Evolutionary conservation across 2,888 invertebrate genomes (phyloP), one percentile per base, ranked within the genome.

Genomic region (Lepidochrysops patricia): DNA sequence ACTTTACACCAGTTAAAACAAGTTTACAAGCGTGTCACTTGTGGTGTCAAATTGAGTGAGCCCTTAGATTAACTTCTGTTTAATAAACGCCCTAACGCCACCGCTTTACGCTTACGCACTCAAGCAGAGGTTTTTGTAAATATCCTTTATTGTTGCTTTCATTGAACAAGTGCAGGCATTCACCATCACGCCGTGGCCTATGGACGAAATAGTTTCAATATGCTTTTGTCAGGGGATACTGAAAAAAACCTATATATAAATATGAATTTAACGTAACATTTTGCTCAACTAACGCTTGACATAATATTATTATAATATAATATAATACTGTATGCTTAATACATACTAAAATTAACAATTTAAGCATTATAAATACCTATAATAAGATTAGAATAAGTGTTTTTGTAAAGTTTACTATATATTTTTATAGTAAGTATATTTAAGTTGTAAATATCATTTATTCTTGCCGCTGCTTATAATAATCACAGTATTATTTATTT

Each of bases 401-500:
- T 27, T 25, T 27, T 48, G 48, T 57, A 32, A 32, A 56, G 15
- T 34, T 32, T 34, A 56, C 19, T 25, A 43, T 57, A 7, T 49
- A 23, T 12, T 27, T 37, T 57, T 27, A 57, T 57, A n/a, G n/a
- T n/a, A n/a, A n/a, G n/a, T 13, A 4, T 7, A 25, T 63, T 60
- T 61, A 64, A 58, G 37, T 61, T 66, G 65, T 68, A 64, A 69
- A 70, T 75, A 68, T 72, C 29, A 43, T 27, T 56, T 9, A 34
- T 66, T 80, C 79, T 80, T 80, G 79, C 79, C 79, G 69, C 68
- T 69, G 66, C 63, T 68, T 67, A 66, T 69, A 64, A 72, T 72
- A 68, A 74, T 72, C 76, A 72, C 81, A 81, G 81, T 82, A 80
- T 81, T 82, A 80, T 71, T 73, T 70, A 74, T 68, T 63, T 66